Evolutionary conservation across 2,797 vertebrate species (phyloP).

Genomic region (Leucoraja ocellata): DNA sequence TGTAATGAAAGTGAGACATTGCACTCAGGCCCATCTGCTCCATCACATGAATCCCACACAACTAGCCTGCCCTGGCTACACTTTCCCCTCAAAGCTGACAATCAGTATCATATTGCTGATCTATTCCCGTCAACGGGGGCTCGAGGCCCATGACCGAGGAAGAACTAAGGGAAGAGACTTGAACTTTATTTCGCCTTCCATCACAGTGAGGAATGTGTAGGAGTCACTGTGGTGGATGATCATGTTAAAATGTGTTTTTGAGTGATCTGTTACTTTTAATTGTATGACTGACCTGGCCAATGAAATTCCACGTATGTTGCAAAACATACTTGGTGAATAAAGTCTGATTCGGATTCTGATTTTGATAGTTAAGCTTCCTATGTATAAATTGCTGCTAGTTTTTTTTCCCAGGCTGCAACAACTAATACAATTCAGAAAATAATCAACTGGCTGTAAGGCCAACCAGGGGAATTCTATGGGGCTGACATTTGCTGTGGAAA

Average conservation of each 20-base stretch:
- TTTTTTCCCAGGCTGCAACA: not conserved
- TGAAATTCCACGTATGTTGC: no score
- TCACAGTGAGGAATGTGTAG: no score
- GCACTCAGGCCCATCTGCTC: not conserved
- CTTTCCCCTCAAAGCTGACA: not conserved
- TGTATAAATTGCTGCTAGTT: not conserved
- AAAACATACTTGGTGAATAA: no score
- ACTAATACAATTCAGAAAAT: not conserved
- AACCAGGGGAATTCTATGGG: not conserved
- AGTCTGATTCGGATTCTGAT: no score
- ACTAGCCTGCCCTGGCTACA: not conserved
- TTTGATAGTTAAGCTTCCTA: not conserved
- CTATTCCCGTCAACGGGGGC: no score
- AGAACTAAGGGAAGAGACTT: no score
- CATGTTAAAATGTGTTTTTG: no score
- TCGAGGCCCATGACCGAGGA: no score
- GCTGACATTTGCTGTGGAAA: not conserved
- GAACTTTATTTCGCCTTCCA: no score
- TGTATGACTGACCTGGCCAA: no score
- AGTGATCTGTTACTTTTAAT: no score
- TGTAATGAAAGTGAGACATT: not conserved
- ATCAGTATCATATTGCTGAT: not conserved
- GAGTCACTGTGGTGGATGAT: no score
- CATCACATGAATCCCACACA: not conserved
- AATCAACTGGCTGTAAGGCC: not conserved